A percentile compares a stretch with the other conserved stretches of the same genome.
Evolutionary conservation across 2,113 vertebrate genomes (phyloP).

Genomic region (Cnemophilus loriae): DNA sequence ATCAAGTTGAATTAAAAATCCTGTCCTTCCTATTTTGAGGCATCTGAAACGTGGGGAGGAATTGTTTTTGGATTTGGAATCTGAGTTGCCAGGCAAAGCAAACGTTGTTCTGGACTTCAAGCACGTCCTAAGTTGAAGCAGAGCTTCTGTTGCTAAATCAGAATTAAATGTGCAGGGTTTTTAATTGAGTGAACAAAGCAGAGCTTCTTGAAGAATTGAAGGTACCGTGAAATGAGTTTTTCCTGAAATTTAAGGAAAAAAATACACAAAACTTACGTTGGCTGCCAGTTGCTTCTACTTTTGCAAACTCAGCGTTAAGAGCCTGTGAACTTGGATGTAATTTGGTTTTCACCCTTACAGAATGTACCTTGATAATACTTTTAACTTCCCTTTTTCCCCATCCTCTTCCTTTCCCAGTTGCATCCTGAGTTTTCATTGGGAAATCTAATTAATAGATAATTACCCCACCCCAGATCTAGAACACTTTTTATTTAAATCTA

Average conservation of each 20-base stretch:
- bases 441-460: background rate
- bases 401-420: background rate
- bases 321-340: background rate
- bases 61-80: background rate
- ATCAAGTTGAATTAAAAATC: background rate
- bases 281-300: background rate
- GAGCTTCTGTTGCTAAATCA: background rate
- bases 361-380: background rate
- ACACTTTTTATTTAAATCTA: background rate
- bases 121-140: background rate
- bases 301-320: background rate
- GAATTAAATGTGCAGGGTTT: background rate
- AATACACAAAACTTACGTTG: fast-evolving
- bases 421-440: background rate
- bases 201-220: background rate
- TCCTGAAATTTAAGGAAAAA: background rate
- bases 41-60: background rate
- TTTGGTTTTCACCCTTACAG: background rate
- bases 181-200: background rate
- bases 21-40: background rate
- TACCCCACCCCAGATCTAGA: background rate
- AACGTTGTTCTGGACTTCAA: background rate
- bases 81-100: background rate
- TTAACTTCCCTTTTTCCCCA: background rate
- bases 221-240: background rate